Conservation (phyloP, 2,797 vertebrate species). For the Coluber constrictor region DNA sequence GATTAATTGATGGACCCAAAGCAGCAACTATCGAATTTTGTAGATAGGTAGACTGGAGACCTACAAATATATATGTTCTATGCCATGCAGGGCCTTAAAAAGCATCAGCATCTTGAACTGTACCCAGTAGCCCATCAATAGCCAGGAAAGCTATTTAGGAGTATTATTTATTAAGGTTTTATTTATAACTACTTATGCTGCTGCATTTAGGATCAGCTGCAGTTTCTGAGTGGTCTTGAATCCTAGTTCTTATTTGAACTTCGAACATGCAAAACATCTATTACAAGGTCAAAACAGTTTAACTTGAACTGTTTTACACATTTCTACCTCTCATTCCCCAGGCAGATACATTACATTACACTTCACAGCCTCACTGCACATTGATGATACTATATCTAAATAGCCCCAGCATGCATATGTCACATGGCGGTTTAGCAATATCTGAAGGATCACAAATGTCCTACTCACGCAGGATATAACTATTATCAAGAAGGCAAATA, state of each 20-base stretch:
- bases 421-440: neutral
- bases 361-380: neutral
- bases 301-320: neutral
- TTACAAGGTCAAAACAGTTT: neutral
- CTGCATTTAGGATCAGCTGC: neutral
- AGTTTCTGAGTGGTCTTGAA: neutral
- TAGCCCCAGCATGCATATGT: neutral
- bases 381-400: neutral
- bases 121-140: neutral
- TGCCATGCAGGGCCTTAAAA: neutral
- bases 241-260: neutral
- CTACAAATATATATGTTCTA: neutral
- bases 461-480: neutral
- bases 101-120: neutral
- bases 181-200: neutral
- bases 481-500: neutral
- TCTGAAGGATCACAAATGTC: neutral
- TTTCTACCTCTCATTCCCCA: neutral
- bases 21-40: neutral
- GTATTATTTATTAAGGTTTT: neutral
- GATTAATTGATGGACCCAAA: neutral
- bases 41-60: neutral
- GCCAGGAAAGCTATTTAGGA: neutral
- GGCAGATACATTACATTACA: neutral
- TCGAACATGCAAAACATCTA: neutral